Base-by-base conservation (phyloP, 1,140 invertebrate species). In the Scylla paramamosain region DNA sequence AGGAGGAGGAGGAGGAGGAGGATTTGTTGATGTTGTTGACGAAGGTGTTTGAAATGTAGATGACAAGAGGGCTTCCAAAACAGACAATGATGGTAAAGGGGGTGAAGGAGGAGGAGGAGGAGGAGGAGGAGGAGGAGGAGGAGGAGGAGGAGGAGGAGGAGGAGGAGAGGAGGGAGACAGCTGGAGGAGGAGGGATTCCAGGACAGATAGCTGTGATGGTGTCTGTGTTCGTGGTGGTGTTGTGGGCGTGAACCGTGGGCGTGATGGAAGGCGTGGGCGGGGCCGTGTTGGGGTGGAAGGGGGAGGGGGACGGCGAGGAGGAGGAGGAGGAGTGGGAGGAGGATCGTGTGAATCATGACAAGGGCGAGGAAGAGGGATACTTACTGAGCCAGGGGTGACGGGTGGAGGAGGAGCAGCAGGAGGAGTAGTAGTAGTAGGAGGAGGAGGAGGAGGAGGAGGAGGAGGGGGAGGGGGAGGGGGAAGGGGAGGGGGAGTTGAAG, bases 321-420 rank as follows among this genome's bases (percentile, higher is more conserved):
- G 28, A 48, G 90, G 48, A 0, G 90, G 90, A 52, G n/a, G 48
- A 48, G 90, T 29, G 52, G 20, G 90, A 10, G 90, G 48, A 48
- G 48, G 48, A 28, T 12, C 29, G 29, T 59, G 52, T 59, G 16
- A 14, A 20, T 20, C 16, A 59, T 20, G 52, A 59, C 12, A 59
- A 20, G 52, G 52, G 52, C 52, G 12, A 39, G 39, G 52, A 0
- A 59, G 52, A 12, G 90, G 94, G 89, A 92, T 95, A 95, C 90
- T 95, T 95, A 95, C 94, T 46, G 93, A 52, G 48, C 52, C 86
- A 45, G 86, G 46, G 29, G 46, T 59, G 52, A 94, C 86, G 84
- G 77, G 90, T 48, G 89, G 67, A 94, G 93, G 93, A 95, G 90
- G 52, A 95, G 90, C 32, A 91, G 94, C 29, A 48, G 82, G 39